A percentile compares a stretch with the other conserved stretches of the same genome.
Evolutionary conservation across 2,797 vertebrate genomes (phyloP).

Genomic region (Coregonus sp.): DNA sequence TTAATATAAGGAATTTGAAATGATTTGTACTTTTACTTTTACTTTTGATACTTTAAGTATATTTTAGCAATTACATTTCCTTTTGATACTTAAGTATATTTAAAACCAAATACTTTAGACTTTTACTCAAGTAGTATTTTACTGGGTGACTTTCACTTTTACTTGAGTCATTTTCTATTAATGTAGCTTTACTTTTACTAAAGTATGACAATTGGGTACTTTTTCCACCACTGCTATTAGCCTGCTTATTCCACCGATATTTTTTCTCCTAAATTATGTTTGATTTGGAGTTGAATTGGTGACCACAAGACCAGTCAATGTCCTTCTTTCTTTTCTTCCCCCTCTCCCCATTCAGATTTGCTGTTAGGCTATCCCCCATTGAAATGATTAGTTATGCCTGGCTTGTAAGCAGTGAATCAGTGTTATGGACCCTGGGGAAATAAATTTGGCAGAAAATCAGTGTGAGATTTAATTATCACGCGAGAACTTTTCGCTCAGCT

Average conservation of each 20-base stretch:
- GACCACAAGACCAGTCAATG: constrained; percentile 47
- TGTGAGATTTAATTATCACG: constrained; percentile 98
- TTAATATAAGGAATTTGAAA: no score
- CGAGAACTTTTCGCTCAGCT: constrained; percentile 86
- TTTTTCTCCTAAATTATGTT: constrained; percentile 58
- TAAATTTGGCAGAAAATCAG: constrained; percentile 99
- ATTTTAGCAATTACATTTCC: no score
- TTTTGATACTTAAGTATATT: no score
- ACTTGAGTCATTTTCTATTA: no score
- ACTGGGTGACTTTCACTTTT: no score
- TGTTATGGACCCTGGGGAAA: constrained; percentile 91
- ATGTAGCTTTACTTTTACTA: no score
- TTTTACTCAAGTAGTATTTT: no score
- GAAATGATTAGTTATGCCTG: constrained; percentile 90
- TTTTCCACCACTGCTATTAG: neutral
- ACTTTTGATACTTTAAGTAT: no score
- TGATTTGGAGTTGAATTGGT: constrained; percentile 64
- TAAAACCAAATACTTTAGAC: no score
- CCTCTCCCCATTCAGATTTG: constrained; percentile 60
- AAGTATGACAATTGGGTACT: no score
- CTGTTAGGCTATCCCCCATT: constrained; percentile 60
- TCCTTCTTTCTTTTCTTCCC: neutral
- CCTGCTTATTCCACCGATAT: constrained; percentile 2
- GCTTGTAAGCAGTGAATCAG: constrained; percentile 85
- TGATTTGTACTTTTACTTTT: no score